Percentiles rank a stretch among this genome's conserved stretches.
These are phyloP conservation scores for Indicator indicator DNA, from an alignment of 2,113 vertebrate species.

Conservation along the genomic window DNA sequence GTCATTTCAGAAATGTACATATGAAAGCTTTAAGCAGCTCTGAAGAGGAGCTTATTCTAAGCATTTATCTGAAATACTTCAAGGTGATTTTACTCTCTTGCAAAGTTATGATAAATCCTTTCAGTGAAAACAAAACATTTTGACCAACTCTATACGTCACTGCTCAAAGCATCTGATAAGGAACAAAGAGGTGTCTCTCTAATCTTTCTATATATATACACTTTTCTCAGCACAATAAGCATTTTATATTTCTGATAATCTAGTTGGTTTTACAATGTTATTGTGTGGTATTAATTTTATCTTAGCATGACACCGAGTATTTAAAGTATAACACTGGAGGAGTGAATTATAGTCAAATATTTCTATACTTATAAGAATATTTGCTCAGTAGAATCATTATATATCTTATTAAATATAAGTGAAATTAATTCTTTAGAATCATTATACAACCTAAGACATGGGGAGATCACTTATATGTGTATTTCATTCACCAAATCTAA, in stretches of 20 bases:
- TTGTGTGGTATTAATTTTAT: background rate
- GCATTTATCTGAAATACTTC: background rate
- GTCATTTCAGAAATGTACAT: background rate
- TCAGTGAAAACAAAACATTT: background rate
- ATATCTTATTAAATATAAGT: background rate
- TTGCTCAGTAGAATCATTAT: background rate
- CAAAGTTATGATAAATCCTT: background rate
- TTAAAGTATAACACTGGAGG: background rate
- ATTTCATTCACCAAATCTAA: background rate
- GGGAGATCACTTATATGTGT: background rate
- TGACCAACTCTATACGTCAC: background rate
- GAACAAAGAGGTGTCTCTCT: fast-evolving
- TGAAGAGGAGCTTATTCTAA: background rate
- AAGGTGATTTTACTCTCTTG: background rate
- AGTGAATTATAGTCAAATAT: background rate
- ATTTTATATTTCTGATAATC: background rate
- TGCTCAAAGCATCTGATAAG: background rate
- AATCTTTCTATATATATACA: background rate
- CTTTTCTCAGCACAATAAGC: background rate
- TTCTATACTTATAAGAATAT: background rate
- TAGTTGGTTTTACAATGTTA: background rate
- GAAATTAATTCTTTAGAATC: background rate
- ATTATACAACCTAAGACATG: background rate
- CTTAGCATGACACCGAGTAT: background rate
- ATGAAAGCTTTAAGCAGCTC: background rate